A percentile compares a stretch with the other conserved stretches of the same genome.
Evolutionary conservation across 2,888 invertebrate genomes (phyloP).

Genomic region (Dryococelus australis): DNA sequence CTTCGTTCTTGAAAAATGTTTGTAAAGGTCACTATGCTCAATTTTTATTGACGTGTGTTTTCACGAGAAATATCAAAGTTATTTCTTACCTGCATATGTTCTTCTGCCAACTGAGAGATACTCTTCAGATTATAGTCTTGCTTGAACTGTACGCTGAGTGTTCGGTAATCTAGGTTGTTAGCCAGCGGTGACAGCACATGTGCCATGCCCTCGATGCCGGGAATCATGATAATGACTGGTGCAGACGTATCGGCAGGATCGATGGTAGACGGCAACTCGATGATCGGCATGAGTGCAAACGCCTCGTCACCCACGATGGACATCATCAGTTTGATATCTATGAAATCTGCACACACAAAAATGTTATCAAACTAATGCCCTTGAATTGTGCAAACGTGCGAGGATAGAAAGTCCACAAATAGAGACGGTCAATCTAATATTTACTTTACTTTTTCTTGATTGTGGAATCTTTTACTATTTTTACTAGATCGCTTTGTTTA

Average conservation of each 20-base stretch:
- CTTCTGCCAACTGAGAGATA: constrained; percentile 62
- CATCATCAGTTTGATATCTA: not conserved
- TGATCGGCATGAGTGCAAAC: not conserved
- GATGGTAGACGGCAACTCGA: constrained; percentile 28
- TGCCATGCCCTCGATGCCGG: constrained; percentile 59
- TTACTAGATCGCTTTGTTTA: too few relatives aligned
- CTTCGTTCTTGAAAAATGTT: too few relatives aligned
- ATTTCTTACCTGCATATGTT: constrained; percentile 62
- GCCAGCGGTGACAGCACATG: constrained; percentile 63
- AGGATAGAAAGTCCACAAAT: too few relatives aligned
- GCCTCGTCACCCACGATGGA: constrained; percentile 30
- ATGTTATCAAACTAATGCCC: too few relatives aligned
- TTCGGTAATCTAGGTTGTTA: constrained; percentile 61
- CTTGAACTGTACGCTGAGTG: constrained; percentile 65
- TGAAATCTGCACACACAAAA: not conserved
- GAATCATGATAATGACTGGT: constrained; percentile 31
- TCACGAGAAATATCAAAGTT: not conserved
- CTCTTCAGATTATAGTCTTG: constrained; percentile 57
- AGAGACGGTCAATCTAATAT: too few relatives aligned
- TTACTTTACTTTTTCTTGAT: too few relatives aligned
- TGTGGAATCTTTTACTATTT: too few relatives aligned
- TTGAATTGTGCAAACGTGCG: too few relatives aligned
- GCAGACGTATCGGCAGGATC: not conserved
- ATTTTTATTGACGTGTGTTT: not conserved
- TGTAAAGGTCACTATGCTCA: too few relatives aligned